Evolutionary conservation across 2,113 vertebrate genomes (phyloP).

Genomic region (Myxocyprinus asiaticus): DNA sequence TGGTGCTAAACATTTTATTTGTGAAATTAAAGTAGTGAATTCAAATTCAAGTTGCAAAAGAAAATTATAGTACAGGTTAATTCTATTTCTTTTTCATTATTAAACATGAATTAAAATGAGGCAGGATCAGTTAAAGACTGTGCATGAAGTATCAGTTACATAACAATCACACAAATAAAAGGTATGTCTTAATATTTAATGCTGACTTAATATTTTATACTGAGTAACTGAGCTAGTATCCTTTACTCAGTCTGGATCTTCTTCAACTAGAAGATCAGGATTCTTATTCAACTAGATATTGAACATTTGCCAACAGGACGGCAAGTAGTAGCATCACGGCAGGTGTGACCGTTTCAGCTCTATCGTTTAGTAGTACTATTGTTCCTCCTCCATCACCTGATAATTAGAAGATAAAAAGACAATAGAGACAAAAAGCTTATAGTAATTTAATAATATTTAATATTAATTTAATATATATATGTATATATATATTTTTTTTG

Average conservation of each 20-base stretch:
- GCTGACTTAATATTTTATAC: not conserved
- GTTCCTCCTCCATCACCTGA: not conserved
- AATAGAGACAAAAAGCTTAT: too few species aligned
- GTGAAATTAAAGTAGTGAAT: too few species aligned
- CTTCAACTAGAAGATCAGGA: not conserved
- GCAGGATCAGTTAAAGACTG: too few species aligned
- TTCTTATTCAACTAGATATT: not conserved
- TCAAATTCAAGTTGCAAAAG: too few species aligned
- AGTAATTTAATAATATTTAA: too few species aligned
- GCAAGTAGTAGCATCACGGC: not conserved
- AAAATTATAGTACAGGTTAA: too few species aligned
- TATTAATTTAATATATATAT: too few species aligned
- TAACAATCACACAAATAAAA: not conserved
- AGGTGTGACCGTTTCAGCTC: not conserved
- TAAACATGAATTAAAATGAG: not conserved
- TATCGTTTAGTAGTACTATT: not conserved
- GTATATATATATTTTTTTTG: too few species aligned
- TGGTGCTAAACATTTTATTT: too few species aligned
- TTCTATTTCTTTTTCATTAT: too few species aligned
- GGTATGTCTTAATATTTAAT: conserved; percentile 13
- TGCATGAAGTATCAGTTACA: too few species aligned
- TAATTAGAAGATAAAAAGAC: not conserved
- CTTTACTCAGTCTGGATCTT: not conserved
- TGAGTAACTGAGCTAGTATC: conserved; percentile 46
- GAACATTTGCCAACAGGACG: not conserved